A percentile compares a stretch with the other conserved stretches of the same genome.
These are phyloP conservation scores for Drosophila insularis DNA, from an alignment of 1,140 invertebrate species.

Conservation along the genomic window DNA sequence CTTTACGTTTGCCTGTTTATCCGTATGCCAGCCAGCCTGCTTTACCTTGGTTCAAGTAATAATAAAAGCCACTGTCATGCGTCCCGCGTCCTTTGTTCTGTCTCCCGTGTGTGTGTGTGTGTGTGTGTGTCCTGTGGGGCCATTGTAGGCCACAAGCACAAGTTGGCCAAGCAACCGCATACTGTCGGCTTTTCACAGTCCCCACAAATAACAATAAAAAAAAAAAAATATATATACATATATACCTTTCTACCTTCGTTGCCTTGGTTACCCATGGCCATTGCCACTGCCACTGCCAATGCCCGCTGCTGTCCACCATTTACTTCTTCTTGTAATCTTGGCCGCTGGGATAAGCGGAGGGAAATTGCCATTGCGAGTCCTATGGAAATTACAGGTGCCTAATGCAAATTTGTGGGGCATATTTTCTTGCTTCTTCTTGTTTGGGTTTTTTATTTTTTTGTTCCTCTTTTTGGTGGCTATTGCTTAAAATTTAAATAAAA, in stretches of 20 bases:
- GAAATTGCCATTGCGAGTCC: slow-evolving; percentile 61
- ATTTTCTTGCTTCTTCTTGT: slow-evolving; percentile 41
- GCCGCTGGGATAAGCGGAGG: slow-evolving; percentile 49
- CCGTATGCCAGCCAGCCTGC: slow-evolving; percentile 1
- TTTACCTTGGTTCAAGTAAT: slow-evolving; percentile 65
- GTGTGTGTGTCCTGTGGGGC: slow-evolving; percentile 8
- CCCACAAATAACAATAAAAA: slow-evolving; percentile 79
- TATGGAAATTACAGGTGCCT: slow-evolving; percentile 74
- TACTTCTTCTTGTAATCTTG: slow-evolving; percentile 32
- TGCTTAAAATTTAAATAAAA: slow-evolving; percentile 37
- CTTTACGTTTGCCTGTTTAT: slow-evolving; percentile 1
- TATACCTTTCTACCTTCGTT: background rate
- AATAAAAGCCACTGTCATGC: slow-evolving; percentile 65
- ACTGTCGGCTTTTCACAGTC: slow-evolving; percentile 72
- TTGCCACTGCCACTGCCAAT: slow-evolving; percentile 10
- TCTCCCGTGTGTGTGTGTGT: slow-evolving; percentile 17
- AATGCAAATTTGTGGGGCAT: slow-evolving; percentile 78
- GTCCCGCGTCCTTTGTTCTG: background rate
- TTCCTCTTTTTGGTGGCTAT: slow-evolving; percentile 10
- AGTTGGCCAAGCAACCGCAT: slow-evolving; percentile 55
- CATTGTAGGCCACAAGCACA: slow-evolving; percentile 38
- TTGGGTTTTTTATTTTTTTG: background rate
- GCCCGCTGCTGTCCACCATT: slow-evolving; percentile 16
- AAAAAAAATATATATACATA: slow-evolving; percentile 14
- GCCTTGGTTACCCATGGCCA: slow-evolving; percentile 5